These are phyloP conservation scores for Florisuga fusca DNA, from an alignment of 2,797 vertebrate genomes.

Conservation along the genomic window DNA sequence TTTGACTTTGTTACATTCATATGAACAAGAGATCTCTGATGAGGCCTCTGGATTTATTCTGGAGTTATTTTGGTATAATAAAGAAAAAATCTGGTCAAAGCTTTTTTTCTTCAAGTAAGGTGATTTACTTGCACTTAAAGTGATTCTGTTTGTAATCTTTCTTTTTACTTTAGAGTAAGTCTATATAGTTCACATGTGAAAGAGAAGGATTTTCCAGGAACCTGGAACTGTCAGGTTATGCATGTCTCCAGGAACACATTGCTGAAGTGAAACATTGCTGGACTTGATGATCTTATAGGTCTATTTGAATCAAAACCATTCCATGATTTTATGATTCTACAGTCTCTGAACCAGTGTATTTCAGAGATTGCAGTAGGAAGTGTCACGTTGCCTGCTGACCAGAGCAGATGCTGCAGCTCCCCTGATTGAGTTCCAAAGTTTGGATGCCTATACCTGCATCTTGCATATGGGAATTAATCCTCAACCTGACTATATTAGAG, in stretches of 20 bases:
- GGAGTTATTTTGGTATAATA: background rate
- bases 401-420: conserved; percentile 5
- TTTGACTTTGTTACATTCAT: background rate
- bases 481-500: conserved; percentile 25
- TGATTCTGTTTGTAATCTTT: background rate
- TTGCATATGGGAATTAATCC: conserved; percentile 41
- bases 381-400: background rate
- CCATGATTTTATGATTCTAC: too few species aligned
- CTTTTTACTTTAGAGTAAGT: background rate
- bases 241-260: background rate
- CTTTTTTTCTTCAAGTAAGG: background rate
- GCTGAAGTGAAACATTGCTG: background rate
- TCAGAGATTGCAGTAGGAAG: background rate
- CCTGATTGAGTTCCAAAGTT: conserved; percentile 36
- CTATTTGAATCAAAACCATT: too few species aligned
- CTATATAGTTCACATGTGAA: background rate
- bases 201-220: background rate
- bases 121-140: background rate
- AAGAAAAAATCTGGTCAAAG: background rate
- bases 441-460: conserved; percentile 26
- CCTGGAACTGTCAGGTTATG: background rate
- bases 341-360: background rate
- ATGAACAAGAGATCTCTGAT: background rate
- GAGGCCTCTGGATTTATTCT: background rate
- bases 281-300: too few species aligned